Base-by-base conservation (phyloP, 2,888 invertebrate species). In the Campoplex capitator region DNA sequence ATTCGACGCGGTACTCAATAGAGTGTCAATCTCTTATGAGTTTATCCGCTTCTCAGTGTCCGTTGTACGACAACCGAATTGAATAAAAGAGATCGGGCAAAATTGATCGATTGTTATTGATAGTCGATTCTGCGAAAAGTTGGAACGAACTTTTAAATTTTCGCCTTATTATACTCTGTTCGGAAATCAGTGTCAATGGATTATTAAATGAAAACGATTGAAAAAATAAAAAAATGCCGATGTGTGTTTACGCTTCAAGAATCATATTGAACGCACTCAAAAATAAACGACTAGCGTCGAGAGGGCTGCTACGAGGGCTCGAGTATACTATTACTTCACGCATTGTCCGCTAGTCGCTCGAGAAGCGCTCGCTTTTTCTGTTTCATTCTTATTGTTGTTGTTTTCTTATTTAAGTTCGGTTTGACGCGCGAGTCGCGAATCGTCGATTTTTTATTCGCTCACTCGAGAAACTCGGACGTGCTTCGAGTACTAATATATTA, bases 401-500 rank as follows among this genome's bases (percentile, higher is more conserved):
- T 32, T 11, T 65, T 73, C 75, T 56, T 13, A 45, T 73, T 65
- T 48, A 28, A n/a, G 68, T 78, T 23, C 32, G 70, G 42, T 54
- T 32, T 67, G 16, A 73, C 56, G 73, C 45, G 51, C 48, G 71
- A 65, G 38, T 35, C n/a, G 54, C 16, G 54, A 51, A 38, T 38
- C 42, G 42, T 23, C 18, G 58, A n/a, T 54, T 67, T 74, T 58
- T 73, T 58, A 13, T 58, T 80, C 62, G 70, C 35, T 70, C 62
- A 48, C 70, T 86, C 62, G 42, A 65, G 48, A 83, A 80, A 80
- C 76, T 78, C 56, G 70, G 45, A 35, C 79, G 79, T 86, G 80
- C 76, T 77, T 32, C 16, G 86, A 51, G 48, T 75, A 67, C 76
- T 11, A 58, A 85, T 81, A 38, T 38, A 38, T 38, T 38, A 38